Evolutionary conservation across 2,888 invertebrate species (phyloP).

Genomic region (Coecobrya sp.): DNA sequence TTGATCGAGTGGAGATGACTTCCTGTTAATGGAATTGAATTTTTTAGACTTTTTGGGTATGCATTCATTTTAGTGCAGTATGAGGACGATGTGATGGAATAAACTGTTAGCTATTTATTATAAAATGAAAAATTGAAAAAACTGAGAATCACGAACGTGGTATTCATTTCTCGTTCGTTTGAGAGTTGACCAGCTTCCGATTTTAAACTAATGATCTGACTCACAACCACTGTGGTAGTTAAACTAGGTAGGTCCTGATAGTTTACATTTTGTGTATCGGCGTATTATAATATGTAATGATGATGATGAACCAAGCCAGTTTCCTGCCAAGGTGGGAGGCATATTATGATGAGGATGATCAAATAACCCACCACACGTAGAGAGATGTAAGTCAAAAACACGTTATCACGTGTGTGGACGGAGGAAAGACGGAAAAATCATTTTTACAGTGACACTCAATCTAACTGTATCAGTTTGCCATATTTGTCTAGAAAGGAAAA

Average conservation of each 20-base stretch:
- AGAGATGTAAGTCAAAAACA: not conserved
- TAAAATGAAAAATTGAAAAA: no score
- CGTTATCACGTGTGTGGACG: not conserved
- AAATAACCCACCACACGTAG: not conserved
- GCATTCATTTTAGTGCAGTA: not conserved
- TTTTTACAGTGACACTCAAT: conserved; percentile 55
- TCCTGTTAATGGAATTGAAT: not conserved
- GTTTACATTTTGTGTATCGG: no score
- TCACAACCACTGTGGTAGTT: not conserved
- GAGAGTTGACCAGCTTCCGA: not conserved
- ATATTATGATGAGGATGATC: not conserved
- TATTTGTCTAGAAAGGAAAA: conserved; percentile 71
- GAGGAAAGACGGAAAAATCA: conserved; percentile 3
- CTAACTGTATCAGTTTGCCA: conserved; percentile 70
- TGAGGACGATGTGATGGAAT: not conserved
- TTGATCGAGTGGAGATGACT: not conserved
- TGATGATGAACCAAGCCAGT: not conserved
- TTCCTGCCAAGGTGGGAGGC: conserved; percentile 18
- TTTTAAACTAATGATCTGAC: not conserved
- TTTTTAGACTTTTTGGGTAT: not conserved
- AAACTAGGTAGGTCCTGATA: not conserved
- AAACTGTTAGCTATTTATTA: conserved; percentile 6
- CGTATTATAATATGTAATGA: not conserved
- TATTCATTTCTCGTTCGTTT: not conserved
- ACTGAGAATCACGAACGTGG: not conserved